These are phyloP conservation scores for Leptinotarsa haldemani DNA, from an alignment of 2,888 invertebrate species.

Conservation along the genomic window DNA sequence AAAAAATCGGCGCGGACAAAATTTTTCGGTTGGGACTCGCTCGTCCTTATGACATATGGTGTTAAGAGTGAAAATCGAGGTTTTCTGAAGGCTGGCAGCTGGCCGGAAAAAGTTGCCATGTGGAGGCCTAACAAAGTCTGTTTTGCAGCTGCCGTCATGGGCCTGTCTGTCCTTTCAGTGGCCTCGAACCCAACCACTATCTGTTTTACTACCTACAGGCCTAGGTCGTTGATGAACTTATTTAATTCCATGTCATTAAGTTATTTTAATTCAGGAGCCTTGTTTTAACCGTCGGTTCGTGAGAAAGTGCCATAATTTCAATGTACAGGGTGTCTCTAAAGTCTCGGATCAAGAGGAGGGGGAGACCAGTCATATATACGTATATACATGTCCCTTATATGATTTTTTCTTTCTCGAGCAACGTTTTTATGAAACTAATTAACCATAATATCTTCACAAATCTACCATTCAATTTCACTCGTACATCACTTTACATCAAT, in stretches of 20 bases:
- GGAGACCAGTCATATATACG: too few species aligned
- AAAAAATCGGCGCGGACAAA: constrained; percentile 14
- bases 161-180: constrained; percentile 25
- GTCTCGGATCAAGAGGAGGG: too few species aligned
- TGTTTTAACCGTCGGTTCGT: background rate
- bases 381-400: too few species aligned
- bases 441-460: too few species aligned
- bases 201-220: constrained; percentile 7
- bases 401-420: too few species aligned
- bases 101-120: constrained; percentile 55
- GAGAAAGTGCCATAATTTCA: too few species aligned
- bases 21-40: constrained; percentile 4
- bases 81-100: constrained; percentile 45
- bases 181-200: constrained; percentile 18
- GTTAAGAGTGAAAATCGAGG: background rate
- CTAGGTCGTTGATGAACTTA: constrained; percentile 12
- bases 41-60: background rate
- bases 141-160: constrained; percentile 53
- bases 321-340: too few species aligned
- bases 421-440: too few species aligned
- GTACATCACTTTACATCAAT: too few species aligned
- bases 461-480: too few species aligned
- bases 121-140: constrained; percentile 54
- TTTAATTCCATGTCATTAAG: constrained; percentile 13
- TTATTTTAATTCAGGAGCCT: background rate